These are phyloP conservation scores for Amphimallon solstitiale DNA, from an alignment of 2,888 invertebrate species.

Conservation along the genomic window DNA sequence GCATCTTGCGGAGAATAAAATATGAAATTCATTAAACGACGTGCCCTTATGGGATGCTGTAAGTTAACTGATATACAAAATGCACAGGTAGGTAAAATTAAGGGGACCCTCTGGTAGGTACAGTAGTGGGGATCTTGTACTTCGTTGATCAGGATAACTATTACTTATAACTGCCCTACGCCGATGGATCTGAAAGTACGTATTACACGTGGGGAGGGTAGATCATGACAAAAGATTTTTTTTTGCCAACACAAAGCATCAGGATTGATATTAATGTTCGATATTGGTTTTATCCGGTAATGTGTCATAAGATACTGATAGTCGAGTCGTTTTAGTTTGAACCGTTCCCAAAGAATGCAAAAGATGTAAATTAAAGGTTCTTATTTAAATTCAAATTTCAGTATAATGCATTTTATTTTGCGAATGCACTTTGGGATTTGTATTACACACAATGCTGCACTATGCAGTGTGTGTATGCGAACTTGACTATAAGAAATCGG, in stretches of 20 bases:
- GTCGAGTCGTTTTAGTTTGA: not conserved
- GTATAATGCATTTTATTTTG: too few relatives aligned
- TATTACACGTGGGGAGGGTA: conserved; percentile 45
- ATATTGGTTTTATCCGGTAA: conserved; percentile 45
- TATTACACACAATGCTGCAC: too few relatives aligned
- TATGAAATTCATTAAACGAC: conserved; percentile 34
- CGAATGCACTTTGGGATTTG: too few relatives aligned
- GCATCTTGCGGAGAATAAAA: not conserved
- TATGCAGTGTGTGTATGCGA: too few relatives aligned
- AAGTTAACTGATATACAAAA: conserved; percentile 46
- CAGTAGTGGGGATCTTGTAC: conserved; percentile 44
- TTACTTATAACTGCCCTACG: conserved; percentile 50
- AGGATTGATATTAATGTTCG: conserved; percentile 57
- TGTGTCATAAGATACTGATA: conserved; percentile 3
- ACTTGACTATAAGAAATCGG: too few relatives aligned
- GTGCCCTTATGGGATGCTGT: conserved; percentile 47
- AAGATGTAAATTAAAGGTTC: conserved; percentile 21
- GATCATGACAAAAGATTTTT: conserved; percentile 51
- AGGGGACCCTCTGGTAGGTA: conserved; percentile 45
- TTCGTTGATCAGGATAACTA: conserved; percentile 49
- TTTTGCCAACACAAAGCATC: conserved; percentile 48
- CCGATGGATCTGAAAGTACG: conserved; percentile 44
- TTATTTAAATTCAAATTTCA: conserved; percentile 14
- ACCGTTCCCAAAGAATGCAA: conserved; percentile 14
- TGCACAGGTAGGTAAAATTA: conserved; percentile 52